Evolutionary conservation across 1,140 invertebrate species (phyloP), one percentile per base, ranked within the genome.

Genomic region (Eciton burchellii): DNA sequence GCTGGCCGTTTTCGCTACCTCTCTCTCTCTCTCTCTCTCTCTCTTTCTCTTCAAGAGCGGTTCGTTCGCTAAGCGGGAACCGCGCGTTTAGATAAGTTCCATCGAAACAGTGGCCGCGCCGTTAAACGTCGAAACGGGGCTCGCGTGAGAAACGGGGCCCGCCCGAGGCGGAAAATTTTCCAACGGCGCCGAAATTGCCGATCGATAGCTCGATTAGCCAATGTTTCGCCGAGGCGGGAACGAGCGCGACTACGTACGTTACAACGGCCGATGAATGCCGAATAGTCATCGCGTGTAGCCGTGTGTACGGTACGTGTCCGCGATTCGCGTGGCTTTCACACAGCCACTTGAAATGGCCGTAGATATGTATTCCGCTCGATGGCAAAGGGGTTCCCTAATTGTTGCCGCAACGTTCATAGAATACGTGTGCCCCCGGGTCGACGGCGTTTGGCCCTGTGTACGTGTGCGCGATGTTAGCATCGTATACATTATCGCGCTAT

Each of bases 351-450:
- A 47, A 76, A 72, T 66, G 54, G 81, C 57, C 65, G 70, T 57
- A 74, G 84, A 70, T 84, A 81, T 88, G 81, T 76, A 83, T 83
- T 74, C 65, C 52, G 26, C 56, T 41, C 60, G 43, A 71, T 41
- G 41, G 79, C 71, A 86, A 85, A 86, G 84, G 84, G 79, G 63
- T 83, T 49, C 16, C 74, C 85, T 89, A 85, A 88, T 89, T 89
- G 86, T 88, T 81, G 84, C 74, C 59, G 74, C 86, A 83, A 79
- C 83, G 84, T 87, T 87, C 62, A 70, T 84, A 71, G 87, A 88
- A 76, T 81, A 83, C 72, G 83, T 74, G 62, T 81, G 45, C 29
- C 29, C 26, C 59, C 16, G 43, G 52, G 57, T 84, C 63, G 49
- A 35, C 57, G 84, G 70, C 63, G 72, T 86, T 87, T 86, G 49